Percentiles rank a stretch among this genome's conserved stretches.
phyloP scores from a whole-genome alignment of 2,888 invertebrate species.

The Onchidella celtica region DNA sequence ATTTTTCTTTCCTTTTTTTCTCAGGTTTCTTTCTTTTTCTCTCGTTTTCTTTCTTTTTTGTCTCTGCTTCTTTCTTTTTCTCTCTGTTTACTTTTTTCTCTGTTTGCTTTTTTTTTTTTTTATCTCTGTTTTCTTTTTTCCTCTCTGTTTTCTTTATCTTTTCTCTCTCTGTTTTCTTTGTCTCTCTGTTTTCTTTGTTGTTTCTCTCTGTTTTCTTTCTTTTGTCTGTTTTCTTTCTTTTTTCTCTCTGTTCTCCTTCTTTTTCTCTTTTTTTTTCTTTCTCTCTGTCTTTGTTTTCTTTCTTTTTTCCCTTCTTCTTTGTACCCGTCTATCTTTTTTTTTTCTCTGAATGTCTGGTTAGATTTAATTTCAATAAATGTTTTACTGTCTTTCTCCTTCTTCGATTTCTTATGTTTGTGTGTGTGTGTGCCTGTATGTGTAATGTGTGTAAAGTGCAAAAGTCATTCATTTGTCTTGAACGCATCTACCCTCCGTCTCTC shows the following conservation, averaged over 20 bases:
- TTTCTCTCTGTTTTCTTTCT: background rate
- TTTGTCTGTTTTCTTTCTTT: slow-evolving; percentile 2
- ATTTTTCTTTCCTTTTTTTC: background rate
- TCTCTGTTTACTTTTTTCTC: background rate
- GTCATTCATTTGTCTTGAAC: too few species aligned
- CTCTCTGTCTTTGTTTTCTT: background rate
- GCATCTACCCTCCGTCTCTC: too few species aligned
- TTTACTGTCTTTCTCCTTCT: too few species aligned
- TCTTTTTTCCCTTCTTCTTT: background rate
- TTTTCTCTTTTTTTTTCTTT: background rate
- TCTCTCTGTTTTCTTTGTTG: background rate
- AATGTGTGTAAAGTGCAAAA: too few species aligned
- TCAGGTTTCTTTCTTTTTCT: background rate
- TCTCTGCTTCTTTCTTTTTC: background rate
- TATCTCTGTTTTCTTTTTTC: too few species aligned
- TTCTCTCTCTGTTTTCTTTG: background rate
- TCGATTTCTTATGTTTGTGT: too few species aligned
- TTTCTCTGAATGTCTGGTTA: background rate
- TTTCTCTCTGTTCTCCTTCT: background rate
- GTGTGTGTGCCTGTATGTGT: too few species aligned
- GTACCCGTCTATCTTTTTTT: background rate
- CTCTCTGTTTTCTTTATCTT: too few species aligned
- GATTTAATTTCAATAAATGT: too few species aligned
- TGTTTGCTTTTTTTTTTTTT: background rate
- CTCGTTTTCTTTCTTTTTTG: background rate